Evolutionary conservation across 2,888 invertebrate species (phyloP).

Genomic region (Danaus chrysippus): DNA sequence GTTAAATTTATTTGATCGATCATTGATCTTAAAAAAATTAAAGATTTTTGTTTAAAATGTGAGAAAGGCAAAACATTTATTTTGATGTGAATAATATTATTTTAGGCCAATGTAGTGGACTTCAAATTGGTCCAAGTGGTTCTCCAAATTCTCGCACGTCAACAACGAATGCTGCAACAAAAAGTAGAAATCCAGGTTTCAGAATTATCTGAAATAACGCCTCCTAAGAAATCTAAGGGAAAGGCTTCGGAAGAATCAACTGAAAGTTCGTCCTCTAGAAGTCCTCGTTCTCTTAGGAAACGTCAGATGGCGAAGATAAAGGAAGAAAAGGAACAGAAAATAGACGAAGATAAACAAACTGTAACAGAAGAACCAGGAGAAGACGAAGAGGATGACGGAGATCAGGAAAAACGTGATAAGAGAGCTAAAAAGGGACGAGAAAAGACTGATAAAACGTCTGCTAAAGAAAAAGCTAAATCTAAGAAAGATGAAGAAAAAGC

Average conservation of each 20-base stretch:
- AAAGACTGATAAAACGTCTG: conserved; percentile 17
- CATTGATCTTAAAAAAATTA: no score
- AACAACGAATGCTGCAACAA: conserved; percentile 57
- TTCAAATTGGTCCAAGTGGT: conserved; percentile 58
- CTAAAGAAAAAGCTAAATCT: conserved; percentile 20
- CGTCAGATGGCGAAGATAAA: conserved; percentile 23
- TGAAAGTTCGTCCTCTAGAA: conserved; percentile 25
- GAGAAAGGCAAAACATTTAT: no score
- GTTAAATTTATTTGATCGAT: no score
- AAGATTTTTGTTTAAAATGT: no score
- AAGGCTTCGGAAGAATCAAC: conserved; percentile 15
- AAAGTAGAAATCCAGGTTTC: conserved; percentile 49
- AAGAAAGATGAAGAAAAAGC: conserved; percentile 13
- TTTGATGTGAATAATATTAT: conserved; percentile 9
- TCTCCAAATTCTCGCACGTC: conserved; percentile 57
- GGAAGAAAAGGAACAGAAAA: conserved; percentile 24
- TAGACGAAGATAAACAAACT: conserved; percentile 8
- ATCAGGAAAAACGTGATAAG: conserved; percentile 17
- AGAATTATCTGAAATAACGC: conserved; percentile 28
- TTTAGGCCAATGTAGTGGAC: conserved; percentile 52
- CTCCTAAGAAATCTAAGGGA: conserved; percentile 16
- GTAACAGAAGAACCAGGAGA: conserved; percentile 11
- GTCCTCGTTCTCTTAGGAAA: conserved; percentile 21
- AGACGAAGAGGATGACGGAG: conserved; percentile 22
- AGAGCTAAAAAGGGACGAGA: conserved; percentile 17